Conservation (phyloP, 37 sponge, comb jelly and placozoan genomes). For the Mnemiopsis leidyi region DNA sequence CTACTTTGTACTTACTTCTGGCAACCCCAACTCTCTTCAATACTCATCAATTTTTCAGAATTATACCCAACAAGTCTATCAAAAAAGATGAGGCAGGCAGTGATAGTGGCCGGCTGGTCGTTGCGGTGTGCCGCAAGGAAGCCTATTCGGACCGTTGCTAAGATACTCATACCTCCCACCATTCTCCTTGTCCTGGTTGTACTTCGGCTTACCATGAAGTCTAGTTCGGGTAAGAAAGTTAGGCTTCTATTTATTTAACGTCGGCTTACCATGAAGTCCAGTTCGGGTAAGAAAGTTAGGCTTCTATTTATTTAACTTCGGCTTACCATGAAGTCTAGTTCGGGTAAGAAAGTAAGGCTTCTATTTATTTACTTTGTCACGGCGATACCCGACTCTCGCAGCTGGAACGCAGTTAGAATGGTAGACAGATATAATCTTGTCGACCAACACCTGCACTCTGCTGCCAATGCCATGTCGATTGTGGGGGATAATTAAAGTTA, state of each 20-base stretch:
- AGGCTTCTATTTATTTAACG: not conserved
- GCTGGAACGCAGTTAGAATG: too few species aligned
- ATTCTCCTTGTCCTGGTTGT: not conserved
- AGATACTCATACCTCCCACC: not conserved
- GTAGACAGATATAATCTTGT: too few species aligned
- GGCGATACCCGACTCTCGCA: too few species aligned
- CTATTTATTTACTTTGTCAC: not conserved
- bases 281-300: too few species aligned
- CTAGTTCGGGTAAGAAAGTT: constrained; percentile 27
- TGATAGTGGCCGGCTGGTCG: not conserved
- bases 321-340: not conserved
- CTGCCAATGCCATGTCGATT: too few species aligned
- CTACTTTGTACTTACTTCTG: too few species aligned
- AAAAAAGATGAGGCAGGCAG: not conserved
- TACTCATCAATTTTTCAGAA: too few species aligned
- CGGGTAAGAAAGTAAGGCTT: too few species aligned
- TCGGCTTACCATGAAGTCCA: not conserved
- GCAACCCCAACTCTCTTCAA: too few species aligned
- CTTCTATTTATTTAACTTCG: not conserved
- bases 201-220: not conserved
- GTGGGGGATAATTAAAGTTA: too few species aligned
- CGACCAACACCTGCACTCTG: too few species aligned
- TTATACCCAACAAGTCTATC: not conserved
- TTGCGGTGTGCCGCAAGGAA: not conserved
- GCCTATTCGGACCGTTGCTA: not conserved